Evolutionary conservation across 2,888 invertebrate species (phyloP), one percentile per base, ranked within the genome.

Genomic region (Chymomyza procnemis): DNA sequence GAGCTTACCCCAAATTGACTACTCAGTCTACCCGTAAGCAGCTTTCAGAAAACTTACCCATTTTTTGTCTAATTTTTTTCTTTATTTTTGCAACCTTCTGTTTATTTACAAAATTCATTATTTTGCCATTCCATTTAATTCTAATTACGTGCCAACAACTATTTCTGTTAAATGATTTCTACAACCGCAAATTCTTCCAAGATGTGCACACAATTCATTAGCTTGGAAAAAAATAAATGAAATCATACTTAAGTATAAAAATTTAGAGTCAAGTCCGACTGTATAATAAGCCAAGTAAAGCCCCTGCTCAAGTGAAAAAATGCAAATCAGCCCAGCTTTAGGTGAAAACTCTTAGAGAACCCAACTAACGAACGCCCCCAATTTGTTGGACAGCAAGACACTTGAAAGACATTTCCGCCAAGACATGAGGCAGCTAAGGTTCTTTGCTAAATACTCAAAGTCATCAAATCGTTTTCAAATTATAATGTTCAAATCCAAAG

Each of bases 61-160:
- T 70, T 62, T 8, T 54, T 18, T 21, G 14, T 58, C 9, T 19
- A 41, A 41, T 41, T 41, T 41, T 12, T 41, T 41, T 41, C 34
- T 41, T 47, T 56, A 58, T 58, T 59, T 65, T 63, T 54, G 21
- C 21, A 41, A 4, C 12, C 12, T 41, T 41, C 3, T 26, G 18
- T 61, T 62, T 63, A 48, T 41, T 47, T n/a, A 54, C 50, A 34
- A 63, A 54, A 16, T 67, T 52, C 30, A 52, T 61, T 12, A 63
- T 63, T 61, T 71, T n/a, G 47, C 30, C 62, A 65, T 55, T 63
- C 73, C 77, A 68, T 69, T 76, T 72, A 64, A 64, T 52, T 58
- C 14, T 1, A 66, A 66, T 65, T 75, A 73, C 70, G 65, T 77
- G 70, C 70, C 73, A 77, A 77, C 68, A 67, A 66, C 77, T 12